Conservation (phyloP, 2,797 vertebrate species). For the Calcarius lapponicus region DNA sequence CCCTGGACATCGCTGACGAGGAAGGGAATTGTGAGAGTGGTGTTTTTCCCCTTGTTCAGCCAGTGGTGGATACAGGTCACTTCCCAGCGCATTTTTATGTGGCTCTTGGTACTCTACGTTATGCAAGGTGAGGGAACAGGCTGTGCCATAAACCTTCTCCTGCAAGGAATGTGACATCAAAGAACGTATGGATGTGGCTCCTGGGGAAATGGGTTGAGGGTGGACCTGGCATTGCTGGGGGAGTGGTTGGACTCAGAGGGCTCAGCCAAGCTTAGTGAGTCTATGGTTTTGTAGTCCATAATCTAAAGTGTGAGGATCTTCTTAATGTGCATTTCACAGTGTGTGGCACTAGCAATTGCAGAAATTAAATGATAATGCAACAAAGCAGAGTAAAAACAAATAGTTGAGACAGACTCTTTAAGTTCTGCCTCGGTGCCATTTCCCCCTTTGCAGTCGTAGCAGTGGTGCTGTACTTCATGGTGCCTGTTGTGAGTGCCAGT, state of each 20-base stretch:
- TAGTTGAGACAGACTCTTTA: background rate
- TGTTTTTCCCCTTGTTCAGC: constrained; percentile 94
- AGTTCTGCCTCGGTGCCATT: background rate
- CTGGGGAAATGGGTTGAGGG: background rate
- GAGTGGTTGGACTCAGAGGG: background rate
- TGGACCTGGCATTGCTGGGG: background rate
- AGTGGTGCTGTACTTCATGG: constrained; percentile 83
- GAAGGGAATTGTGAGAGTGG: constrained; percentile 93
- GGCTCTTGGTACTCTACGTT: constrained; percentile 90
- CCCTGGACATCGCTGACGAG: constrained; percentile 93
- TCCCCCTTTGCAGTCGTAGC: constrained; percentile 81
- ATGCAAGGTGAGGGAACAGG: constrained; percentile 85
- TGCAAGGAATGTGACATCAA: background rate
- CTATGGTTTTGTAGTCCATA: background rate
- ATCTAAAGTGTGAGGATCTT: background rate
- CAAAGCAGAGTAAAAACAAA: background rate
- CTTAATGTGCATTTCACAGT: background rate
- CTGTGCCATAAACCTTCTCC: background rate
- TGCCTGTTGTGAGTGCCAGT: constrained; percentile 85
- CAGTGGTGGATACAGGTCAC: constrained; percentile 99
- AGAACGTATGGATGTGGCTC: background rate
- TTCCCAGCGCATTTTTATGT: constrained; percentile 87
- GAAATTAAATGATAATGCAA: background rate
- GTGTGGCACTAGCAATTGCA: background rate
- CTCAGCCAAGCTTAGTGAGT: background rate